Evolutionary conservation across 2,797 vertebrate species (phyloP).

Genomic region (Melopsittacus undulatus): DNA sequence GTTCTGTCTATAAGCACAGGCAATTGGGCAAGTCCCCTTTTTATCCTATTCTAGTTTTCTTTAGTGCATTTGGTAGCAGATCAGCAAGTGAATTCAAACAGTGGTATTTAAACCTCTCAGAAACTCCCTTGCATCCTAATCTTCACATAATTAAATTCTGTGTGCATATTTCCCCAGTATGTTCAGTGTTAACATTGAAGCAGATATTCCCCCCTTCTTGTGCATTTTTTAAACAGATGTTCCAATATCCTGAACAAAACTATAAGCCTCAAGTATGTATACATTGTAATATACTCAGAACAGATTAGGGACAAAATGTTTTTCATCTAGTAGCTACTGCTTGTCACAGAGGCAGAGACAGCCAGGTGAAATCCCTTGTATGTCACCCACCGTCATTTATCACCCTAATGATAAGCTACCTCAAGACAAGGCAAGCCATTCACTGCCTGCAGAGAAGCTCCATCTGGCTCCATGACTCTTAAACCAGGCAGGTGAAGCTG

Average conservation of each 20-base stretch:
- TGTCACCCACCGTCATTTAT: neutral
- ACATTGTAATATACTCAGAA: neutral
- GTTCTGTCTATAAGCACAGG: neutral
- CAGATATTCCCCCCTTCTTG: neutral
- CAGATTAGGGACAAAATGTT: slow-evolving; percentile 21
- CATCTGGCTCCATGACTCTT: neutral
- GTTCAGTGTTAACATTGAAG: slow-evolving; percentile 31
- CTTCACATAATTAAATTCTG: neutral
- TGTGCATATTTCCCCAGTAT: neutral
- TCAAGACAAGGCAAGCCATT: neutral
- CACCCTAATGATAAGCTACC: neutral
- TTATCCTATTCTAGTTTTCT: neutral
- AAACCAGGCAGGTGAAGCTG: neutral
- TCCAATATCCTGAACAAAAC: slow-evolving; percentile 55
- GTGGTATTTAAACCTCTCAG: neutral
- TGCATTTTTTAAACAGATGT: slow-evolving; percentile 25
- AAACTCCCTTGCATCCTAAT: neutral
- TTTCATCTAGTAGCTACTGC: neutral
- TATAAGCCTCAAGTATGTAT: slow-evolving; percentile 15
- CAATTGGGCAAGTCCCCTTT: neutral
- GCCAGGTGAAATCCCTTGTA: neutral
- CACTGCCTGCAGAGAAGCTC: rapidly evolving
- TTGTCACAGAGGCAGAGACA: neutral
- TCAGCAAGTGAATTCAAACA: neutral
- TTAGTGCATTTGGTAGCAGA: neutral